Evolutionary conservation across 2,113 vertebrate species (phyloP).

Genomic region (Misgurnus anguillicaudatus): DNA sequence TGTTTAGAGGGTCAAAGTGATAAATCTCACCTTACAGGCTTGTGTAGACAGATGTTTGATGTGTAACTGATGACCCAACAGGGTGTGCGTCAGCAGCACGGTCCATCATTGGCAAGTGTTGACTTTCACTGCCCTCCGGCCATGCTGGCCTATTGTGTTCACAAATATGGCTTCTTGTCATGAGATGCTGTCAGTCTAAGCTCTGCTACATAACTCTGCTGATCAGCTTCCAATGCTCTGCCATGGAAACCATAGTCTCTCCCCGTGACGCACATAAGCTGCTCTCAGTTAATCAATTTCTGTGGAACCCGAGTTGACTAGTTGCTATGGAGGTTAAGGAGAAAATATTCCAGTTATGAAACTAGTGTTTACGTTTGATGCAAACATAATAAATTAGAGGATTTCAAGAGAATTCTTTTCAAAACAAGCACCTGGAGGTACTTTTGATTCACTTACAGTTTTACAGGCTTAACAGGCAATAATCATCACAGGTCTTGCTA

Average conservation of each 20-base stretch:
- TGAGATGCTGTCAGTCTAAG: constrained; percentile 17
- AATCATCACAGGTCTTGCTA: neutral
- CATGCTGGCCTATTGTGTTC: constrained; percentile 35
- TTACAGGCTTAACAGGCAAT: neutral
- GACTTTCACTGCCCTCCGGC: constrained; percentile 18
- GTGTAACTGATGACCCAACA: constrained; percentile 26
- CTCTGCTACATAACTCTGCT: neutral
- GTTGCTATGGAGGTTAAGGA: neutral
- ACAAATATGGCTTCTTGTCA: constrained; percentile 17
- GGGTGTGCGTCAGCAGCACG: constrained; percentile 44
- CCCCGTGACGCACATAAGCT: constrained; percentile 9
- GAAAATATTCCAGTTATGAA: constrained; percentile 33
- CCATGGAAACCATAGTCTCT: constrained; percentile 33
- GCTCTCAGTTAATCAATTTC: neutral
- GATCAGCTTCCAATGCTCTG: constrained; percentile 20
- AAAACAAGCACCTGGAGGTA: neutral
- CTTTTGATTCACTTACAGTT: no score
- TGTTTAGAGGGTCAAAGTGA: constrained; percentile 39
- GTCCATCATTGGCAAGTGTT: constrained; percentile 36
- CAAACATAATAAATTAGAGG: constrained; percentile 31
- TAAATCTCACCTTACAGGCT: constrained; percentile 39
- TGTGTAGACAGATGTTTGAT: constrained; percentile 43
- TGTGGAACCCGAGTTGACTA: neutral
- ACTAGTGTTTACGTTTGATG: constrained; percentile 23
- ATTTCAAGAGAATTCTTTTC: constrained; percentile 18